Conservation (phyloP, 2,113 vertebrate genomes). For the Ameiurus melas region DNA sequence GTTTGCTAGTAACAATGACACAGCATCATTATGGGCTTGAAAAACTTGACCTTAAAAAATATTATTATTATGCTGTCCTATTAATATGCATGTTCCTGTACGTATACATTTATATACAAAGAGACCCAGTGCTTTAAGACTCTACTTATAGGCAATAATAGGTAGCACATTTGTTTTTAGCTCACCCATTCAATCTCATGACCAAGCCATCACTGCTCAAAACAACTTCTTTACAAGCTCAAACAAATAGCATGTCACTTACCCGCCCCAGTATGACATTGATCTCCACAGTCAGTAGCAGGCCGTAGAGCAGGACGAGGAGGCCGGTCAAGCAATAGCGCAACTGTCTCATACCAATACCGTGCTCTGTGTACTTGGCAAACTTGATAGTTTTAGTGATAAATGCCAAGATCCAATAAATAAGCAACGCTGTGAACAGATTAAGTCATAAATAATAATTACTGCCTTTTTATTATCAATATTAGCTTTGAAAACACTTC, state of each 20-base stretch:
- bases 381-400: conserved; percentile 97
- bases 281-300: conserved; percentile 89
- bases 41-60: not conserved
- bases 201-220: not conserved
- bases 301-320: conserved; percentile 86
- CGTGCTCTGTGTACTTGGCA: conserved; percentile 92
- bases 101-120: not conserved
- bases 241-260: conserved; percentile 59
- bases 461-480: not conserved
- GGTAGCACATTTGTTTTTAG: not conserved
- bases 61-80: not conserved
- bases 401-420: conserved; percentile 96
- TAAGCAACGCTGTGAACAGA: conserved; percentile 79
- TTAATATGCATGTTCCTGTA: too few relatives aligned
- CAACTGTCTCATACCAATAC: conserved; percentile 87
- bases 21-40: not conserved
- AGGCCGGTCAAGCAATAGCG: conserved; percentile 96
- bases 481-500: not conserved
- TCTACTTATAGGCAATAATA: not conserved
- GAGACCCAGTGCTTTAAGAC: not conserved
- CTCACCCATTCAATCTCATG: not conserved
- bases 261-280: conserved; percentile 96
- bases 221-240: not conserved
- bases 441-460: conserved; percentile 17
- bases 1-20: not conserved